Conservation (phyloP, 2,888 invertebrate genomes). For the Vesta saturnalis region DNA sequence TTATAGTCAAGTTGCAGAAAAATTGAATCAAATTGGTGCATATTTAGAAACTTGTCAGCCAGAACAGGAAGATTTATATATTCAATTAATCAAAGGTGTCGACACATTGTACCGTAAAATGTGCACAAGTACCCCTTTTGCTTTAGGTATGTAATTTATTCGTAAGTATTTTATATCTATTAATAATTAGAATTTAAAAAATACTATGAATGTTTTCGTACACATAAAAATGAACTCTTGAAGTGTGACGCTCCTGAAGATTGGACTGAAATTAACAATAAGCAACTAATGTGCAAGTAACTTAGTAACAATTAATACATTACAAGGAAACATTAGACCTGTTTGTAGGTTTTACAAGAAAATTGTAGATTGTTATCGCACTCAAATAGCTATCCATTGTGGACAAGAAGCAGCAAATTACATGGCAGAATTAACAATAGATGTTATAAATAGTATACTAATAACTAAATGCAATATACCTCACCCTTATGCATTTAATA, state of each 20-base stretch:
- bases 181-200: slow-evolving; percentile 52
- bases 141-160: slow-evolving; percentile 4
- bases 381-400: slow-evolving; percentile 64
- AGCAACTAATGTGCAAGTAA: slow-evolving; percentile 62
- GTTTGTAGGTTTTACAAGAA: slow-evolving; percentile 61
- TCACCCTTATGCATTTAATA: no score
- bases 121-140: slow-evolving; percentile 54
- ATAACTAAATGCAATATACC: slow-evolving; percentile 49
- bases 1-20: slow-evolving; percentile 53
- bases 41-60: slow-evolving; percentile 60
- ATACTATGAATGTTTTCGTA: slow-evolving; percentile 58
- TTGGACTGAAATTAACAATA: slow-evolving; percentile 65
- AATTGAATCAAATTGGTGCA: slow-evolving; percentile 58
- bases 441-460: slow-evolving; percentile 53
- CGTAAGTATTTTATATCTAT: slow-evolving; percentile 13
- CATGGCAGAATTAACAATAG: slow-evolving; percentile 54
- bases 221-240: slow-evolving; percentile 64
- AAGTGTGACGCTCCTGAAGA: slow-evolving; percentile 66
- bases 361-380: slow-evolving; percentile 65
- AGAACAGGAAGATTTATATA: slow-evolving; percentile 62
- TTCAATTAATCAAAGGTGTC: slow-evolving; percentile 62
- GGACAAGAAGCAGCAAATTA: slow-evolving; percentile 61
- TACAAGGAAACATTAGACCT: background rate
- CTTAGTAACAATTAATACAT: background rate
- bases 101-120: slow-evolving; percentile 60